Conservation (phyloP, 2,888 invertebrate genomes). For the Hydropsyche betteni region DNA sequence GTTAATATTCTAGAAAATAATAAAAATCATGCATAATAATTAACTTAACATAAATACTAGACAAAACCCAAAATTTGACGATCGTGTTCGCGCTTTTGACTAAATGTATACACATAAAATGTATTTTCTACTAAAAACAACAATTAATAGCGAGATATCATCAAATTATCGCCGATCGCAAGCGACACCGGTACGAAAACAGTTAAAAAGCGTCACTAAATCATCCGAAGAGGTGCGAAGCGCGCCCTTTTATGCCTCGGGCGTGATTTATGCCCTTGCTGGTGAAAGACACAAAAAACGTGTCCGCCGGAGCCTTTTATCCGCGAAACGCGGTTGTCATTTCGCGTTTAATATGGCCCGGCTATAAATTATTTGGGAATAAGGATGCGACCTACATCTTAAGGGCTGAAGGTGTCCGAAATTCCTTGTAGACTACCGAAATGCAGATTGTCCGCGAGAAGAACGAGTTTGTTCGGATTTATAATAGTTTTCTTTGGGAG, state of each 20-base stretch:
- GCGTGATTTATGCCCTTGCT: slow-evolving; percentile 44
- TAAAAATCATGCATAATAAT: no score
- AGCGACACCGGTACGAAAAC: slow-evolving; percentile 35
- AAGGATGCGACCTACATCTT: background rate
- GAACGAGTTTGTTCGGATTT: no score
- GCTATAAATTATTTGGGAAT: slow-evolving; percentile 2
- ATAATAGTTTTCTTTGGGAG: no score
- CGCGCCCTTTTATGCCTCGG: slow-evolving; percentile 34
- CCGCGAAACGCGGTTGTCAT: slow-evolving; percentile 20
- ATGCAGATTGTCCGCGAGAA: no score
- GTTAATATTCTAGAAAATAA: no score
- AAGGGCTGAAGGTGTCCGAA: background rate
- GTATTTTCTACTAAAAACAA: no score
- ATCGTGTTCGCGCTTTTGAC: no score
- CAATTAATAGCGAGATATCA: background rate
- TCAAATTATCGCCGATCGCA: background rate
- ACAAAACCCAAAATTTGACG: no score
- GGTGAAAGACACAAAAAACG: slow-evolving; percentile 7
- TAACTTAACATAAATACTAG: no score
- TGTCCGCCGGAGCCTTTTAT: slow-evolving; percentile 20
- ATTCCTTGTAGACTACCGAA: no score
- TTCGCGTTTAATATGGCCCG: slow-evolving; percentile 22
- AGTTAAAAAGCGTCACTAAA: slow-evolving; percentile 47
- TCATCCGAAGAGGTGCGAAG: slow-evolving; percentile 27
- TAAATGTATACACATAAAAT: no score